Conservation (phyloP, 2,888 invertebrate genomes). For the Melolontha melolontha region DNA sequence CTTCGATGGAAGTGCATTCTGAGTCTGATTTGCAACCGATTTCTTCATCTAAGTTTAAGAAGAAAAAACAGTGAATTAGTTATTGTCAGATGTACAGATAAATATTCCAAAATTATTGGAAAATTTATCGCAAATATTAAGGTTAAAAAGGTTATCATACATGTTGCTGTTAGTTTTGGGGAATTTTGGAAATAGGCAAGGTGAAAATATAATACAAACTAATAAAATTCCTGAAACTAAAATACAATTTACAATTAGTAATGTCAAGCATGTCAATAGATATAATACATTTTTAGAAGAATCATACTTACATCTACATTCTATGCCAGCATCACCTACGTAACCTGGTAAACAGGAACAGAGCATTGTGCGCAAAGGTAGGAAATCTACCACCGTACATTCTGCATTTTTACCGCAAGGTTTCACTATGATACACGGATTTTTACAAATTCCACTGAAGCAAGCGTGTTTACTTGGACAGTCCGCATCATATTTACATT, state of each 20-base stretch:
- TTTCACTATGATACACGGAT: constrained; percentile 81
- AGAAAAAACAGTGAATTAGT: constrained; percentile 42
- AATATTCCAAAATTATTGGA: constrained; percentile 20
- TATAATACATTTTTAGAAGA: not conserved
- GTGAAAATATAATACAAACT: constrained; percentile 25
- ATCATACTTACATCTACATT: constrained; percentile 79
- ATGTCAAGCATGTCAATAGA: constrained; percentile 1
- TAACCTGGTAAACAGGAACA: constrained; percentile 87
- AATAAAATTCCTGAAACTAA: constrained; percentile 36
- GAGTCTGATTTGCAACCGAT: constrained; percentile 77
- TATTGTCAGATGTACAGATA: not conserved
- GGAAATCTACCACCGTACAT: constrained; percentile 86
- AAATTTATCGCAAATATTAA: constrained; percentile 10
- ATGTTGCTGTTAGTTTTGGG: constrained; percentile 53
- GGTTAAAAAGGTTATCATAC: not conserved
- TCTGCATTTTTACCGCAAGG: constrained; percentile 86
- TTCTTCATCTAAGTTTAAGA: constrained; percentile 60
- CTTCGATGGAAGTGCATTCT: constrained; percentile 79
- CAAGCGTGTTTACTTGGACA: constrained; percentile 90
- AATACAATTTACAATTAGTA: constrained; percentile 11
- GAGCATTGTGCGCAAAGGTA: constrained; percentile 89
- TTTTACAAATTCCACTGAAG: constrained; percentile 81
- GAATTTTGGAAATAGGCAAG: constrained; percentile 35
- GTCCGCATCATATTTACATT: constrained; percentile 84
- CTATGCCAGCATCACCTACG: constrained; percentile 87